phyloP scores from a whole-genome alignment of 1,140 invertebrate species.

The Philopotamus ludificatus region DNA sequence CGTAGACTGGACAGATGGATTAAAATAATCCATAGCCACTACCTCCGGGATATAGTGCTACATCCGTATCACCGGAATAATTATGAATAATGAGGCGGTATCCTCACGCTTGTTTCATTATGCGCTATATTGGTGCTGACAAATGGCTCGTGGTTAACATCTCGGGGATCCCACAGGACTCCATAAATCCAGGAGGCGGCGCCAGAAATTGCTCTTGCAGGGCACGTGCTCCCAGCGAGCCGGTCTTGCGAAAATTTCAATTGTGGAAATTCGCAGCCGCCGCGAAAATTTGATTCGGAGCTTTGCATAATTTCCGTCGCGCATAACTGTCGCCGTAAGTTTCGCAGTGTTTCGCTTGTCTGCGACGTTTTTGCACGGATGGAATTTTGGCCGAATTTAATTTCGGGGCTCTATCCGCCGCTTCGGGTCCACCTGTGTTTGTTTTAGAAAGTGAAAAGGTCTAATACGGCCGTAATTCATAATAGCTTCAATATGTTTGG shows the following conservation, averaged over 20 bases:
- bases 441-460: no score
- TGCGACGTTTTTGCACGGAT: no score
- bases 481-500: no score
- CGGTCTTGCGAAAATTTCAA: neutral
- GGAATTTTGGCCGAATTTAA: no score
- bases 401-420: no score
- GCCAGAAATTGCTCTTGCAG: no score
- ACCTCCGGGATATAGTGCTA: neutral
- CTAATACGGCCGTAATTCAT: no score
- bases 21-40: neutral
- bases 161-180: slow-evolving; percentile 4
- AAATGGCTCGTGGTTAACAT: slow-evolving; percentile 11
- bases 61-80: neutral
- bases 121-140: slow-evolving; percentile 21
- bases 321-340: no score
- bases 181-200: slow-evolving; percentile 16
- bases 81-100: slow-evolving; percentile 5
- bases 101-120: slow-evolving; percentile 5
- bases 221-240: no score
- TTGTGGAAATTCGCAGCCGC: neutral
- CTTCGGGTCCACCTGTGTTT: no score
- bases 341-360: no score
- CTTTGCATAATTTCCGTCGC: no score
- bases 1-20: neutral
- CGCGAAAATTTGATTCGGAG: neutral